These are phyloP conservation scores for Lycopodina hypogea DNA, from an alignment of 37 sponge, comb jelly and placozoan species.

Conservation along the genomic window DNA sequence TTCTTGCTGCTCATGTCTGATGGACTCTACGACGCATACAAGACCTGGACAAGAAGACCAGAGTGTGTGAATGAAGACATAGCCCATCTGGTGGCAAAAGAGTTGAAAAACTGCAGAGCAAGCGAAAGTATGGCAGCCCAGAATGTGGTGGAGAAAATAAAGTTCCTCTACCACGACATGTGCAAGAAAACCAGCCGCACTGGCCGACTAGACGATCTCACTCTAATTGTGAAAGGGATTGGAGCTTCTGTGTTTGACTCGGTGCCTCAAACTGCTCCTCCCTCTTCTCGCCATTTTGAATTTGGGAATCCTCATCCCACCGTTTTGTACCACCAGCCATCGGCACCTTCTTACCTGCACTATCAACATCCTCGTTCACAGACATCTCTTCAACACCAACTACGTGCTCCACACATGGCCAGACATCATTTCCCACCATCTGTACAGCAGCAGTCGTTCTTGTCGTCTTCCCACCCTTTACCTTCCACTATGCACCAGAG, in stretches of 20 bases:
- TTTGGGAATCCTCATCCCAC: neutral
- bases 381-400: neutral
- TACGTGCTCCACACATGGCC: neutral
- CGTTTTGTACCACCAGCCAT: neutral
- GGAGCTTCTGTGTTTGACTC: constrained; percentile 12
- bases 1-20: constrained; percentile 83
- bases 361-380: neutral
- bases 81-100: constrained; percentile 38
- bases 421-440: too few species aligned
- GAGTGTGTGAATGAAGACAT: constrained; percentile 40
- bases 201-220: constrained; percentile 63
- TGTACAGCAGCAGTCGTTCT: too few species aligned
- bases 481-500: too few species aligned
- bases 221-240: constrained; percentile 70
- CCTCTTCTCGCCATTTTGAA: neutral
- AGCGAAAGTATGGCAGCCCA: constrained; percentile 23
- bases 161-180: neutral
- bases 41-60: neutral
- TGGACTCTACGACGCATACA: constrained; percentile 71
- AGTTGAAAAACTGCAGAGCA: constrained; percentile 18
- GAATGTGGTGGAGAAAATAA: constrained; percentile 48
- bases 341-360: neutral
- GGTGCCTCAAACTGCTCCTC: neutral
- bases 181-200: neutral
- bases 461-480: too few species aligned